These are phyloP conservation scores for Tonatia bakeri DNA, from an alignment of 2,113 vertebrate genomes.

Conservation along the genomic window DNA sequence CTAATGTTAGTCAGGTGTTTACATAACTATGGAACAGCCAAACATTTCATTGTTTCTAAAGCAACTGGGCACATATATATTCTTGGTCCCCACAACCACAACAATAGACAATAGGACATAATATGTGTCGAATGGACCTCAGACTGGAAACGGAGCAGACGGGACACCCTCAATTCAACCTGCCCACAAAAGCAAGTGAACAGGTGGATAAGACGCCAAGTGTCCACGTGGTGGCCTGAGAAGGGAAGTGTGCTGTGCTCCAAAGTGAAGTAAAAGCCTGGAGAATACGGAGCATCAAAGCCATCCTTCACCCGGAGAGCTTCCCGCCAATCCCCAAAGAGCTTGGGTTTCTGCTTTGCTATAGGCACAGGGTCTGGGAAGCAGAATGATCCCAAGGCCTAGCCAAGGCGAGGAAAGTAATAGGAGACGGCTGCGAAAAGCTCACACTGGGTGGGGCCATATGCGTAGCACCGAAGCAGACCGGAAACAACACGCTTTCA, in stretches of 20 bases:
- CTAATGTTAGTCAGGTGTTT: neutral
- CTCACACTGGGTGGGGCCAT: neutral
- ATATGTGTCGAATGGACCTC: neutral
- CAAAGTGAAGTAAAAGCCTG: neutral
- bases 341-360: neutral
- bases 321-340: neutral
- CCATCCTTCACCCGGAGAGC: neutral
- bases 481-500: neutral
- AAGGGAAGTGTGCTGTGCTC: neutral
- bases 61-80: neutral
- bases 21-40: neutral
- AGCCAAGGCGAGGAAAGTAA: neutral
- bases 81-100: neutral
- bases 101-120: neutral
- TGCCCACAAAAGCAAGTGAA: neutral
- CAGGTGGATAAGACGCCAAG: neutral
- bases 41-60: neutral
- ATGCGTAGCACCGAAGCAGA: neutral
- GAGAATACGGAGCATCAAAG: neutral
- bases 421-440: neutral
- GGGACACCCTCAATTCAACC: neutral
- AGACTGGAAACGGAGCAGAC: neutral
- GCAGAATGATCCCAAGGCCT: neutral
- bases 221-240: neutral
- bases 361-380: neutral